Evolutionary conservation across 2,113 vertebrate genomes (phyloP).

Genomic region (Amphiprion percula): DNA sequence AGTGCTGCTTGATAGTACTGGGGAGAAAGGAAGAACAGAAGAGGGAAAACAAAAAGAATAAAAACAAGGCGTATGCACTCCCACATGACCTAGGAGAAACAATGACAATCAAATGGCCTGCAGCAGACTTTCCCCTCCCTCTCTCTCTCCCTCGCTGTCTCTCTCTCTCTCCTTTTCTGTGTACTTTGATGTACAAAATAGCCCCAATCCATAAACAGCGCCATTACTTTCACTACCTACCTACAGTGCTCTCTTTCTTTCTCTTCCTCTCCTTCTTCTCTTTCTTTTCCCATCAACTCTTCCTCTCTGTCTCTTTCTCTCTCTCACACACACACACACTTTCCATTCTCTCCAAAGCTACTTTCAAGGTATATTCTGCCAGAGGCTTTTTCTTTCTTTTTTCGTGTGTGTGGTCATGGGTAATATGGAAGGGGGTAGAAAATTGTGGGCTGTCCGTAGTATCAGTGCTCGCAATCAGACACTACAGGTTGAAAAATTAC

Average conservation of each 20-base stretch:
- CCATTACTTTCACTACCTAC: constrained; percentile 80
- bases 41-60: constrained; percentile 67
- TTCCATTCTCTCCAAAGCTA: constrained; percentile 55
- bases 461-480: constrained; percentile 39
- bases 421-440: constrained; percentile 62
- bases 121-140: constrained; percentile 68
- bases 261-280: constrained; percentile 35
- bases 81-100: constrained; percentile 80
- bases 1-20: constrained; percentile 71
- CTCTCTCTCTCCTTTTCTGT: constrained; percentile 68
- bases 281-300: constrained; percentile 47
- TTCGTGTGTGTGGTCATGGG: constrained; percentile 46
- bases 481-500: constrained; percentile 40
- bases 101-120: constrained; percentile 82
- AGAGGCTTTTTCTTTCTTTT: constrained; percentile 39
- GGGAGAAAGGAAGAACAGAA: constrained; percentile 64
- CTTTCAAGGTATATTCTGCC: constrained; percentile 70
- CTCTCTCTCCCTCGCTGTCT: constrained; percentile 32
- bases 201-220: constrained; percentile 80
- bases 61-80: constrained; percentile 71
- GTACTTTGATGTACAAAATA: constrained; percentile 85
- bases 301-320: constrained; percentile 18
- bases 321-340: constrained; percentile 16
- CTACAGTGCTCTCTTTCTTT: constrained; percentile 52
- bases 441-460: constrained; percentile 45